These are phyloP conservation scores for Sceliomorpha sp. DNA, from an alignment of 2,888 invertebrate species.

Conservation along the genomic window DNA sequence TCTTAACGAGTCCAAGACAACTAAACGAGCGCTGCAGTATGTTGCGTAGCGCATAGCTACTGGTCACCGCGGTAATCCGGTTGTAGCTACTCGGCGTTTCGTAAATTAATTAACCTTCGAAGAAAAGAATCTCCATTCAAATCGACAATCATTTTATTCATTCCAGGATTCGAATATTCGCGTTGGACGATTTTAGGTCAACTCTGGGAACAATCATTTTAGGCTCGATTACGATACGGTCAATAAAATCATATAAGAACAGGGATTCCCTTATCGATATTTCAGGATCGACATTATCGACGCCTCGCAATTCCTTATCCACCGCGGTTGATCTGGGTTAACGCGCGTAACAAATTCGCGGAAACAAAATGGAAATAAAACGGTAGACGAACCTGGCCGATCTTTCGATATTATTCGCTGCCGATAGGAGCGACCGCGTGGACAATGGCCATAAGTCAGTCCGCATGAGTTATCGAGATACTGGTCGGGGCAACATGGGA, in stretches of 20 bases:
- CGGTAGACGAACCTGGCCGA: slow-evolving; percentile 37
- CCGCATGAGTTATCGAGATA: slow-evolving; percentile 70
- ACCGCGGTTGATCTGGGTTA: slow-evolving; percentile 53
- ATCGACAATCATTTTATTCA: no score
- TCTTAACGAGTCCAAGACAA: slow-evolving; percentile 50
- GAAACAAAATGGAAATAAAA: slow-evolving; percentile 48
- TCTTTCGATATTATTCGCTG: slow-evolving; percentile 57
- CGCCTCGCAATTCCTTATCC: slow-evolving; percentile 32
- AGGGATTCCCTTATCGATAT: no score
- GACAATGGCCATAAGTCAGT: slow-evolving; percentile 70
- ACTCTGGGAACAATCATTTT: no score
- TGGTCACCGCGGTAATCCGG: slow-evolving; percentile 60
- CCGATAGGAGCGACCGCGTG: slow-evolving; percentile 55
- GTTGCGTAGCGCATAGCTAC: slow-evolving; percentile 42
- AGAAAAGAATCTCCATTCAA: slow-evolving; percentile 9
- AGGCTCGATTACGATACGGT: no score
- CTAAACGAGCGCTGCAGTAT: slow-evolving; percentile 32
- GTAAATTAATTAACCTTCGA: slow-evolving; percentile 59
- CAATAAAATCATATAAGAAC: no score
- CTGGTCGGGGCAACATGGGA: slow-evolving; percentile 52
- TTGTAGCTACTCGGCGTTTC: slow-evolving; percentile 58
- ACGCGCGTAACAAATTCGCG: slow-evolving; percentile 42
- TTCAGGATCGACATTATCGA: no score
- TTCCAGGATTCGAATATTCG: no score
- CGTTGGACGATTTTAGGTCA: no score